Percentiles rank a stretch among this genome's conserved stretches.
phyloP scores from a whole-genome alignment of 2,797 vertebrate species.

The Phrynocephalus forsythii region DNA sequence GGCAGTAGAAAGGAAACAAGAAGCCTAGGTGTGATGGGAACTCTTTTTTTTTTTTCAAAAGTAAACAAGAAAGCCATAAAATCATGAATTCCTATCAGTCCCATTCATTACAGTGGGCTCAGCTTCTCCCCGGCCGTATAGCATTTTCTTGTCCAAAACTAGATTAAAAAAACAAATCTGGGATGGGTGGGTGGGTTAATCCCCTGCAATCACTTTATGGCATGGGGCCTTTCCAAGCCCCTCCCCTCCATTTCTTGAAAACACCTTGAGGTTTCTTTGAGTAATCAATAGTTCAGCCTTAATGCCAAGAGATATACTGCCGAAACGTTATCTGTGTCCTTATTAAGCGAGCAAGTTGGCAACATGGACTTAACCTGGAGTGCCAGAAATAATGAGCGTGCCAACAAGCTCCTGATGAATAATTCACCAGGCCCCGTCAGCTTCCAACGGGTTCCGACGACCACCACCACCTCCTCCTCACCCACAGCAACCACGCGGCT shows the following conservation, averaged over 20 bases:
- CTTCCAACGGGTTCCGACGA: conserved; percentile 43
- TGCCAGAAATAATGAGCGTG: conserved; percentile 58
- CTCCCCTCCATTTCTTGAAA: conserved; percentile 24
- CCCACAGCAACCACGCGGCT: conserved; percentile 44
- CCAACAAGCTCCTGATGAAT: conserved; percentile 52
- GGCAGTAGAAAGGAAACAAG: background rate
- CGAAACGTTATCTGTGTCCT: conserved; percentile 56
- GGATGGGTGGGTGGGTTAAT: background rate
- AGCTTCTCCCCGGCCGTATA: conserved; percentile 37
- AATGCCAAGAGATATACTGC: conserved; percentile 45
- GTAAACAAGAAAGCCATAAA: background rate
- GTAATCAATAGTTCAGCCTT: conserved; percentile 42
- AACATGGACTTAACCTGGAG: conserved; percentile 47
- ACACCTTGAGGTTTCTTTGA: conserved; percentile 41
- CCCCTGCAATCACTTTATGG: too few species aligned
- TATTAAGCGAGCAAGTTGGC: conserved; percentile 50
- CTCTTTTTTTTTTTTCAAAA: background rate
- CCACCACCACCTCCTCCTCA: background rate
- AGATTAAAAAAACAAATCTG: background rate
- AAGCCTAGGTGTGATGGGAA: background rate
- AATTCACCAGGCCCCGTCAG: conserved; percentile 47
- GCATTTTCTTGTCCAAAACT: conserved; percentile 19
- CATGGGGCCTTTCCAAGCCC: background rate
- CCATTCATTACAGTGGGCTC: conserved; percentile 33
- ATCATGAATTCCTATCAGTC: background rate